These are phyloP conservation scores for Tenodera sinensis DNA, from an alignment of 2,888 invertebrate species.

Conservation along the genomic window DNA sequence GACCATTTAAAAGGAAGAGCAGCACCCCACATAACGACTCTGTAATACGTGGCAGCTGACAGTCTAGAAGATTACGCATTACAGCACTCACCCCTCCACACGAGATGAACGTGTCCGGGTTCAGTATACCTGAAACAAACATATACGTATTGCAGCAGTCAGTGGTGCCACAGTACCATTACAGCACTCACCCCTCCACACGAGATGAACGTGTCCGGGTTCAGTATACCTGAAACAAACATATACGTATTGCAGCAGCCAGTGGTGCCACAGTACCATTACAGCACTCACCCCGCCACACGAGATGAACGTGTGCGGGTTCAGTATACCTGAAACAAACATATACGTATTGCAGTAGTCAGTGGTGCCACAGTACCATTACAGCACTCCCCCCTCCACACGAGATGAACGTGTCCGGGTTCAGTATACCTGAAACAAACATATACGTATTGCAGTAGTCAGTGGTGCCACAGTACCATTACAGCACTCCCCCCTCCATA, in stretches of 20 bases:
- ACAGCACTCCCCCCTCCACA: conserved; percentile 78
- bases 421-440: conserved; percentile 64
- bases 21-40: conserved; percentile 88
- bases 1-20: conserved; percentile 79
- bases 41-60: conserved; percentile 82
- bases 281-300: conserved; percentile 78
- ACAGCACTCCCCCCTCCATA: no score
- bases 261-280: no score
- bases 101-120: conserved; percentile 73
- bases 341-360: no score
- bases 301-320: conserved; percentile 73
- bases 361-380: no score
- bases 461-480: no score
- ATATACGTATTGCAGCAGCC: no score
- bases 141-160: no score
- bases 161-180: no score
- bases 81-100: conserved; percentile 78
- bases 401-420: conserved; percentile 73
- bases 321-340: conserved; percentile 64
- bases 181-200: conserved; percentile 78
- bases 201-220: conserved; percentile 73
- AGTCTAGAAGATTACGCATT: conserved; percentile 79
- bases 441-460: no score
- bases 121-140: conserved; percentile 64
- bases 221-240: conserved; percentile 64